Percentiles rank a stretch among this genome's conserved stretches.
phyloP scores from a whole-genome alignment of 2,888 invertebrate genomes.

The Neuroscelio doddi region DNA sequence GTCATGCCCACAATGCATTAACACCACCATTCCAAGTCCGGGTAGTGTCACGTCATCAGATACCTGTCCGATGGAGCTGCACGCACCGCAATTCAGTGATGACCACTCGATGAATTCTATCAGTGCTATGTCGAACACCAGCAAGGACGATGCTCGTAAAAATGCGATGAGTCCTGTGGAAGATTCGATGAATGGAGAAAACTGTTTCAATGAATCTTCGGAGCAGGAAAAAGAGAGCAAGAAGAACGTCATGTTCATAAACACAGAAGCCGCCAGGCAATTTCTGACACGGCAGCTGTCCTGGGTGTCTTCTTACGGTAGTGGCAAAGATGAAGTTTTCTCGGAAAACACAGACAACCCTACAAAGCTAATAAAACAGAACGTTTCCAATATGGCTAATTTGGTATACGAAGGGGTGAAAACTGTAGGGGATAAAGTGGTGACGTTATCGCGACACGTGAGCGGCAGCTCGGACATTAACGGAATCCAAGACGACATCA shows the following conservation, averaged over 20 bases:
- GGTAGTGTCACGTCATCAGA: slow-evolving; percentile 76
- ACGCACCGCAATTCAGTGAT: slow-evolving; percentile 77
- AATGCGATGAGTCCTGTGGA: slow-evolving; percentile 49
- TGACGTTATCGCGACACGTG: slow-evolving; percentile 81
- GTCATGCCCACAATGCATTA: slow-evolving; percentile 78
- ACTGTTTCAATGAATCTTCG: slow-evolving; percentile 14
- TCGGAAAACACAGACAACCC: slow-evolving; percentile 80
- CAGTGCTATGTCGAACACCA: slow-evolving; percentile 69
- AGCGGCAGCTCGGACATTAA: slow-evolving; percentile 82
- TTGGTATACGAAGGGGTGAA: slow-evolving; percentile 84
- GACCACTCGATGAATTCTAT: slow-evolving; percentile 76
- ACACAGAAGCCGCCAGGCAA: slow-evolving; percentile 84
- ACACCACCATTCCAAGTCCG: slow-evolving; percentile 57
- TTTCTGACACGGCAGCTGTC: slow-evolving; percentile 83
- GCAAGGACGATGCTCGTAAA: slow-evolving; percentile 71
- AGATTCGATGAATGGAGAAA: slow-evolving; percentile 29
- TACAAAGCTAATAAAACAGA: slow-evolving; percentile 79
- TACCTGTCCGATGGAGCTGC: slow-evolving; percentile 78
- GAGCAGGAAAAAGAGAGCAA: slow-evolving; percentile 69
- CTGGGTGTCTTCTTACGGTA: slow-evolving; percentile 78
- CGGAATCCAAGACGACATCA: slow-evolving; percentile 70
- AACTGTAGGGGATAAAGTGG: slow-evolving; percentile 83
- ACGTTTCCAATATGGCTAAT: slow-evolving; percentile 82
- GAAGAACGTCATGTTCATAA: slow-evolving; percentile 82
- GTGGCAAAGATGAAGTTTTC: slow-evolving; percentile 78